phyloP scores from a whole-genome alignment of 1,140 invertebrate genomes.

The Drosophila funebris region DNA sequence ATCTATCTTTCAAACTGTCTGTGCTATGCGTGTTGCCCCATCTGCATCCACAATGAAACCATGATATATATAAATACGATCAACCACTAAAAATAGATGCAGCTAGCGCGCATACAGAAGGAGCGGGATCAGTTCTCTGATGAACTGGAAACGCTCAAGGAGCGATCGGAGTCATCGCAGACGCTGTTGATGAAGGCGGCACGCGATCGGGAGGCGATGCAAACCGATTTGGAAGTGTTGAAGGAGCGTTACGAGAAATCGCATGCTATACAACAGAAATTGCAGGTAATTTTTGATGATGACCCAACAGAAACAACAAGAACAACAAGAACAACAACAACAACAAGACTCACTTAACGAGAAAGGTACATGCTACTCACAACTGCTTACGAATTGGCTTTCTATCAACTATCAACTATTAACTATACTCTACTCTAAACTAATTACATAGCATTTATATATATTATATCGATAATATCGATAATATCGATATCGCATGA shows the following conservation, averaged over 20 bases:
- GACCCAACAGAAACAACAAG: constrained; percentile 10
- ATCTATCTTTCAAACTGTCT: constrained; percentile 73
- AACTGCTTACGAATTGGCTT: constrained; percentile 34
- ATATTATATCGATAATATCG: constrained; percentile 60
- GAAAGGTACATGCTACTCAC: constrained; percentile 17
- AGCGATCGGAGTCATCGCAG: constrained; percentile 91
- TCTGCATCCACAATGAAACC: not conserved
- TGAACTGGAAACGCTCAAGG: constrained; percentile 92
- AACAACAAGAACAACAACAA: too few relatives aligned
- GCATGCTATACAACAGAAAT: constrained; percentile 92
- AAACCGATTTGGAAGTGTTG: constrained; percentile 93
- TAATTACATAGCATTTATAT: constrained; percentile 41
- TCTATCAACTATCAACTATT: constrained; percentile 14
- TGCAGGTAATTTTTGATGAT: constrained; percentile 86
- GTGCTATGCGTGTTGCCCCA: constrained; percentile 23
- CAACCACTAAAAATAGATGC: constrained; percentile 83
- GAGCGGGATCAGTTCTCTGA: constrained; percentile 92
- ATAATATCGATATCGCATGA: too few relatives aligned
- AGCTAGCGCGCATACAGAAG: constrained; percentile 92
- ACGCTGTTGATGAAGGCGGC: constrained; percentile 92
- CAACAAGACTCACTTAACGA: constrained; percentile 6
- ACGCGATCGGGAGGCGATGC: constrained; percentile 92
- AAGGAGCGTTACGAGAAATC: constrained; percentile 95
- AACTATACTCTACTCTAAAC: constrained; percentile 22
- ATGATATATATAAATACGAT: constrained; percentile 4